phyloP scores from a whole-genome alignment of 2,797 vertebrate genomes.

The Schizothorax lantsangensis region DNA sequence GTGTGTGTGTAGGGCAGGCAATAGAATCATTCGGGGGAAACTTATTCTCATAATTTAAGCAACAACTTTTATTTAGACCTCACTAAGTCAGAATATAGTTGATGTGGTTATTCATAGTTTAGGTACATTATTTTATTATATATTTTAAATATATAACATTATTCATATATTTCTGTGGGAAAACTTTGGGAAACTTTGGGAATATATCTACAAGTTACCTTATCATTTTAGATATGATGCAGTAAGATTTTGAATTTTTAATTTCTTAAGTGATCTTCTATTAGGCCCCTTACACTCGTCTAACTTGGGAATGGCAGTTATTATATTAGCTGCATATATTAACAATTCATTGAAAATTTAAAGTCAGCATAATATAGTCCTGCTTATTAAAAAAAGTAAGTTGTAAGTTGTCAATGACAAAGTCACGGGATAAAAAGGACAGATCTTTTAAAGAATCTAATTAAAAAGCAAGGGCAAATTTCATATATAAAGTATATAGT shows the following conservation, averaged over 20 bases:
- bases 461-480: neutral
- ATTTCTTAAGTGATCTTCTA: neutral
- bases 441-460: neutral
- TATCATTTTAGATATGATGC: neutral
- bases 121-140: neutral
- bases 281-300: neutral
- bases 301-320: neutral
- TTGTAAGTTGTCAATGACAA: neutral
- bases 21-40: neutral
- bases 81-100: neutral
- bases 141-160: no score
- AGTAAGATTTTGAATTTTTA: neutral
- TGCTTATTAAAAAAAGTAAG: neutral
- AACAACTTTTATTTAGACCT: conserved; percentile 12
- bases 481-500: neutral
- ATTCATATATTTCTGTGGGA: neutral
- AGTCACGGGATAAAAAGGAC: neutral
- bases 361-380: neutral
- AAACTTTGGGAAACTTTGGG: conserved; percentile 4
- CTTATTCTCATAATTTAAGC: conserved; percentile 2
- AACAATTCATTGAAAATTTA: neutral
- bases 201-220: neutral
- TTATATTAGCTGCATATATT: neutral
- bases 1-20: neutral
- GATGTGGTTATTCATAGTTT: neutral